Conservation (phyloP, 2,888 invertebrate genomes). For the Minunthozetes semirufus region DNA sequence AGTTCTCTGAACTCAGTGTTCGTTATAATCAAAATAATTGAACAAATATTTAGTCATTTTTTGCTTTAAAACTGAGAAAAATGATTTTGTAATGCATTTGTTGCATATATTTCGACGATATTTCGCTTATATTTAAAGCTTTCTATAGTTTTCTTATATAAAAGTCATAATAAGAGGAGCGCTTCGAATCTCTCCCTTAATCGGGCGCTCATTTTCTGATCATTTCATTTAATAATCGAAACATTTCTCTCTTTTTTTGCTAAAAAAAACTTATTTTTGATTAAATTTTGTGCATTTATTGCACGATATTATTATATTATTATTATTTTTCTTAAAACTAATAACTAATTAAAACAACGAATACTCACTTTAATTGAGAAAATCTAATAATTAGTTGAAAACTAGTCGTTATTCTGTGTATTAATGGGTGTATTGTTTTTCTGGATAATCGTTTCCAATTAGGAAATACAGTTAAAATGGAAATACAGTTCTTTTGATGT, state of each 20-base stretch:
- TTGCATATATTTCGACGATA: constrained; percentile 8
- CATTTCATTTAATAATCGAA: neutral
- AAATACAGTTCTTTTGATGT: neutral
- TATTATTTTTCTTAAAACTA: neutral
- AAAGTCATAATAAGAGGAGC: neutral
- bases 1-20: neutral
- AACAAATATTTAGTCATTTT: constrained; percentile 12
- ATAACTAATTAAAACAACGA: constrained; percentile 1
- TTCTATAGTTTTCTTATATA: neutral
- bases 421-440: neutral
- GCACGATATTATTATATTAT: constrained; percentile 3
- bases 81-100: constrained; percentile 14
- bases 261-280: neutral
- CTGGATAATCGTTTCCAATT: neutral
- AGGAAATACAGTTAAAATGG: neutral
- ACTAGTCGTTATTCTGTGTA: neutral
- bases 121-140: neutral
- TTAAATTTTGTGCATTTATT: neutral
- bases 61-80: neutral
- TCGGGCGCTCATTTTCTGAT: neutral
- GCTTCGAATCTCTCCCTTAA: neutral
- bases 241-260: neutral
- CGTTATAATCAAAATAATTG: neutral
- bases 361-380: neutral
- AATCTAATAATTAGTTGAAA: neutral